Base-by-base conservation (phyloP, 1,140 invertebrate species). In the Dinoponera quadriceps region DNA sequence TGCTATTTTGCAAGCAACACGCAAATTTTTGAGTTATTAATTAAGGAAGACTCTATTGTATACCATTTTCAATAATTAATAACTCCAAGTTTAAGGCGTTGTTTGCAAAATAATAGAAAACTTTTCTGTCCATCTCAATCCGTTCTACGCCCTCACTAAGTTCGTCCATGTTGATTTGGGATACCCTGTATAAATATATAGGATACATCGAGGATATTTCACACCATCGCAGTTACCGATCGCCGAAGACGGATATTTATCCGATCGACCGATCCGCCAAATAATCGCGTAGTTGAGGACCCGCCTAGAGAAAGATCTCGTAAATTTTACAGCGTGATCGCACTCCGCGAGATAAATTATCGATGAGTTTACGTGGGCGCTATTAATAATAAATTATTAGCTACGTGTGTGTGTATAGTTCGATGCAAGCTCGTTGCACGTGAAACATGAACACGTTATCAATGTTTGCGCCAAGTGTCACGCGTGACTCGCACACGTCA, bases 391-490 rank as follows among this genome's bases (percentile, higher is more conserved):
- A 4, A 9, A 44, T 44, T 44, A 44, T 44, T 9, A 11, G 38
- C 7, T 9, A 44, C 7, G 7, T 44, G 38, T 9, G 38, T 9
- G 38, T 44, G 7, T 7, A 33, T 78, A 69, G 69, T 71, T 80
- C 3, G 9, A 44, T 38, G 65, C 20, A 71, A n/a, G 7, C 48
- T 22, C 7, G 18, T 77, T 54, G 51, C 48, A 63, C 22, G 48
- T 55, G 18, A 57, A 77, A 59, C 48, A 44, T 27, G 55, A 54
- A 44, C 44, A 25, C 7, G n/a, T 33, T 25, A 38, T 38, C 49
- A 33, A 66, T 83, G 82, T 83, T 83, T 83, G 27, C 16, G 25
- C 20, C 48, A 78, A 78, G 18, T 68, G 73, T 83, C 82, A 83
- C 82, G 82, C 63, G 73, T 77, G 5, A 44, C 38, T 77, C 63